A percentile compares a stretch with the other conserved stretches of the same genome.
phyloP scores from a whole-genome alignment of 2,888 invertebrate genomes.

The Acronicta alni region DNA sequence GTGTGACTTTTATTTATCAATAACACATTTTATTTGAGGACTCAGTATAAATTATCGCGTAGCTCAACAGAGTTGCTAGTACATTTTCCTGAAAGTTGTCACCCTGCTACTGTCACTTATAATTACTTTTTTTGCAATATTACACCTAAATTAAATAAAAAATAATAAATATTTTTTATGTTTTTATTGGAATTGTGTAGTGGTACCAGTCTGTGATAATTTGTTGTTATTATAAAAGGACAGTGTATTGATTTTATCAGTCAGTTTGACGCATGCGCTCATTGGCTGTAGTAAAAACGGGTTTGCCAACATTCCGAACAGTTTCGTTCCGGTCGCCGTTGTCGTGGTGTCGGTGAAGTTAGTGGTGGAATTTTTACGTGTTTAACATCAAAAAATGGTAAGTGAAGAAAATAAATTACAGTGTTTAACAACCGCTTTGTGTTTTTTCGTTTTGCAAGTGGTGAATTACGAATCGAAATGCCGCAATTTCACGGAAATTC shows the following conservation, averaged over 20 bases:
- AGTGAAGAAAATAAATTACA: slow-evolving; percentile 82
- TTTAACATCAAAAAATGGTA: slow-evolving; percentile 89
- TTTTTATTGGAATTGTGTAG: slow-evolving; percentile 9
- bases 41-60: slow-evolving; percentile 58
- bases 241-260: slow-evolving; percentile 69
- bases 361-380: slow-evolving; percentile 88
- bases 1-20: slow-evolving; percentile 62
- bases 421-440: slow-evolving; percentile 76
- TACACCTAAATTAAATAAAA: not conserved
- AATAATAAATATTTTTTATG: slow-evolving; percentile 12
- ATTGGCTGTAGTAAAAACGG: slow-evolving; percentile 80
- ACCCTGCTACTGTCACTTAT: slow-evolving; percentile 50
- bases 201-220: slow-evolving; percentile 8
- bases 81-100: slow-evolving; percentile 72
- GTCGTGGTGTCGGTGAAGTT: slow-evolving; percentile 87
- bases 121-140: not conserved
- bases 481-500: slow-evolving; percentile 73
- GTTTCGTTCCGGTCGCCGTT: slow-evolving; percentile 88
- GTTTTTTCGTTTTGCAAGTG: slow-evolving; percentile 66
- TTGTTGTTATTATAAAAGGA: slow-evolving; percentile 58
- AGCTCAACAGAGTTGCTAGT: slow-evolving; percentile 66
- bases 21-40: slow-evolving; percentile 46
- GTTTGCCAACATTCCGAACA: slow-evolving; percentile 85
- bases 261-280: slow-evolving; percentile 87
- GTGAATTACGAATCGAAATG: slow-evolving; percentile 61